phyloP scores from a whole-genome alignment of 2,113 vertebrate genomes.

The Mormyrus lacerda region DNA sequence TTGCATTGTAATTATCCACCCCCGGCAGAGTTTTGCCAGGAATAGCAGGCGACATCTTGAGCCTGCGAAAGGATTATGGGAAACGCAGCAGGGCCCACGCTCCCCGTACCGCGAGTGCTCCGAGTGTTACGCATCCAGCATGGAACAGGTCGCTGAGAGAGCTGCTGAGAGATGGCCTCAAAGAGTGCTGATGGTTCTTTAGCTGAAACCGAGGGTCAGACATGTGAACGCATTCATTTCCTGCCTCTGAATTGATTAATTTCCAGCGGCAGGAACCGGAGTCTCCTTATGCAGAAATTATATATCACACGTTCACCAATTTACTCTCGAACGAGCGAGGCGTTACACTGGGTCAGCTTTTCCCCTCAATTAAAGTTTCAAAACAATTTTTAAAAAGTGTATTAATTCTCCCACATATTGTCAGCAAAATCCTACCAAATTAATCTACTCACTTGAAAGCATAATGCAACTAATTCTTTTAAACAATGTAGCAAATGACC shows the following conservation, averaged over 20 bases:
- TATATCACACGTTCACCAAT: neutral
- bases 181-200: neutral
- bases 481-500: neutral
- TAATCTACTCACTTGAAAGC: neutral
- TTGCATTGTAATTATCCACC: neutral
- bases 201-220: neutral
- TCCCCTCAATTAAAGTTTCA: constrained; percentile 1
- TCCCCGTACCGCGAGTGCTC: neutral
- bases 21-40: constrained; percentile 5
- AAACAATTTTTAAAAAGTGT: neutral
- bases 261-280: neutral
- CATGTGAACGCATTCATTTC: neutral
- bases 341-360: neutral
- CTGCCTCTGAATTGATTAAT: neutral
- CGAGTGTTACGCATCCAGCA: neutral
- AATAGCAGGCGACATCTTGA: constrained; percentile 16
- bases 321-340: neutral
- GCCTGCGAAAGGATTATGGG: constrained; percentile 7
- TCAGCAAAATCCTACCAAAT: constrained; percentile 4
- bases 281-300: neutral
- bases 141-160: neutral
- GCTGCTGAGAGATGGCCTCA: neutral
- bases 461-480: constrained; percentile 1
- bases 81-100: neutral
- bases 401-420: neutral